A percentile compares a stretch with the other conserved stretches of the same genome.
These are phyloP conservation scores for Stictocephala bisonia DNA, from an alignment of 2,888 invertebrate species.

Conservation along the genomic window DNA sequence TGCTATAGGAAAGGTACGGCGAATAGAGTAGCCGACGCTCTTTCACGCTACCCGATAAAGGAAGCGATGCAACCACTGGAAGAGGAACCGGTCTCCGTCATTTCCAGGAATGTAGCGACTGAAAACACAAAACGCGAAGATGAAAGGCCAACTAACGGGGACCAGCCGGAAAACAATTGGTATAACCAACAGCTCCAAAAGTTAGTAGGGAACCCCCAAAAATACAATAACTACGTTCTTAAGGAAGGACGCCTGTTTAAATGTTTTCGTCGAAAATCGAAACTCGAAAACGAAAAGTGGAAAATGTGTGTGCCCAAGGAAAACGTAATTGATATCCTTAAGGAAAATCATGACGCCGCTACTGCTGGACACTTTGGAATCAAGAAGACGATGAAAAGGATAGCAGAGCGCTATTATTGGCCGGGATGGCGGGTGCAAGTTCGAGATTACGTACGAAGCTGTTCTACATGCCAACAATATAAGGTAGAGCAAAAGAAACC, in stretches of 20 bases:
- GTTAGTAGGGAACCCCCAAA: background rate
- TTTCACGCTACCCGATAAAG: background rate
- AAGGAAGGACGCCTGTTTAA: too few relatives aligned
- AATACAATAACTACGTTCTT: background rate
- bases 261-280: background rate
- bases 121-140: background rate
- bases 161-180: background rate
- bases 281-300: background rate
- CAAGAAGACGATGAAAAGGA: background rate
- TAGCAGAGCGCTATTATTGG: conserved; percentile 3
- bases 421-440: background rate
- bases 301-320: background rate
- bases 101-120: background rate
- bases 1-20: background rate
- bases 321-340: too few relatives aligned
- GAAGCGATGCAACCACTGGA: too few relatives aligned
- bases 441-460: background rate
- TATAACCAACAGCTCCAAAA: background rate
- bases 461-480: background rate
- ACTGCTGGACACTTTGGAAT: conserved; percentile 14
- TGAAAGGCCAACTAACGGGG: background rate
- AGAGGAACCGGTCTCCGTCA: background rate
- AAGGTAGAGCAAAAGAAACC: background rate
- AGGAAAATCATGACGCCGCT: background rate
- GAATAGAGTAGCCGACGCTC: conserved; percentile 1